Percentiles rank a stretch among this genome's conserved stretches.
Conservation (phyloP, 2,888 invertebrate species). For the Hemithea aestivaria region DNA sequence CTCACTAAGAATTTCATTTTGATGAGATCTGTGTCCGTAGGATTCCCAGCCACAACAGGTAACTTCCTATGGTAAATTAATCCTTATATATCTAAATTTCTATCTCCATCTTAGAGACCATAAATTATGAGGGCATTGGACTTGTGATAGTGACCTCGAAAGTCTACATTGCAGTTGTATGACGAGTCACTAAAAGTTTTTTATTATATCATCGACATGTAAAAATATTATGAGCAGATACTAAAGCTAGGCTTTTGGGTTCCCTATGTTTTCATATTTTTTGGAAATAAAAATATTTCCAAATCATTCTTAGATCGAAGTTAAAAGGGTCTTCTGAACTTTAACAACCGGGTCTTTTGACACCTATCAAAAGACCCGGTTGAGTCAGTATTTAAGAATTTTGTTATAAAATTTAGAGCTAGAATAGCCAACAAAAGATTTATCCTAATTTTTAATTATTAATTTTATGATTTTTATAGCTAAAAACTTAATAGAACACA, state of each 20-base stretch:
- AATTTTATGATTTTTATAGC: no score
- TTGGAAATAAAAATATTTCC: no score
- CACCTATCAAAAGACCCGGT: no score
- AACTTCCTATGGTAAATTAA: slow-evolving; percentile 13
- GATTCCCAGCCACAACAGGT: slow-evolving; percentile 23
- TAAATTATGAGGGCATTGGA: slow-evolving; percentile 24
- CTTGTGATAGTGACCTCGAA: slow-evolving; percentile 18
- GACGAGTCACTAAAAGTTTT: slow-evolving; percentile 1
- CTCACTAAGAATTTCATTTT: slow-evolving; percentile 37
- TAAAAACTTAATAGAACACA: no score
- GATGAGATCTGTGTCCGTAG: slow-evolving; percentile 28
- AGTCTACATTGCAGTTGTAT: slow-evolving; percentile 6
- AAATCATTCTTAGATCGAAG: no score
- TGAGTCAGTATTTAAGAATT: no score
- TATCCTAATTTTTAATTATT: no score
- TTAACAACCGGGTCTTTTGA: no score
- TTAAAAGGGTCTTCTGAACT: no score
- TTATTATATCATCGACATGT: slow-evolving; percentile 5
- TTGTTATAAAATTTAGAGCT: no score
- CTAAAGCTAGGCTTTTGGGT: background rate
- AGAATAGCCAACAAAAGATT: no score
- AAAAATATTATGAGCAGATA: background rate
- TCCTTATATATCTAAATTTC: slow-evolving; percentile 24
- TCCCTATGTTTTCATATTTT: background rate
- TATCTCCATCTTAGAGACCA: background rate